A percentile compares a stretch with the other conserved stretches of the same genome.
These are phyloP conservation scores for Hypsopygia costalis DNA, from an alignment of 2,888 invertebrate genomes.

Conservation along the genomic window DNA sequence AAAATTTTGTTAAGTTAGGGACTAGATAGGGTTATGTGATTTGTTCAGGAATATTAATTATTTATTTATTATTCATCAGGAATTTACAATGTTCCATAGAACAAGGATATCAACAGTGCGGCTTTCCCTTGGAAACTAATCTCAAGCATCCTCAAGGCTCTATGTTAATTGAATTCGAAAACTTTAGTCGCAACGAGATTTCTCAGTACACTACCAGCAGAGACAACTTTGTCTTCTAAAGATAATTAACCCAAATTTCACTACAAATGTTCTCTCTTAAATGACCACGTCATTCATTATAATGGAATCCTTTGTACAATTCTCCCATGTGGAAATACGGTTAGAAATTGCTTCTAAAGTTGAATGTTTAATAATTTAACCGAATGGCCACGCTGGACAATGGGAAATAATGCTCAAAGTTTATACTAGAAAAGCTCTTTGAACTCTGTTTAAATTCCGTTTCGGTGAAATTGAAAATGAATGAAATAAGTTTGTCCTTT, in stretches of 20 bases:
- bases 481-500: background rate
- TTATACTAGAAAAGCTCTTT: background rate
- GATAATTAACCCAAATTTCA: constrained; percentile 7
- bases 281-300: background rate
- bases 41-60: too few relatives aligned
- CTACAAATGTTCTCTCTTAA: background rate
- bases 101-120: background rate
- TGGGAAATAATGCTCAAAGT: background rate
- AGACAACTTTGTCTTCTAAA: constrained; percentile 9
- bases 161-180: constrained; percentile 5
- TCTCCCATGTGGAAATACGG: background rate
- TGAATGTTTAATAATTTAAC: background rate
- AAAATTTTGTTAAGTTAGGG: too few relatives aligned
- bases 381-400: background rate
- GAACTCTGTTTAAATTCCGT: background rate
- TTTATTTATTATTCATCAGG: too few relatives aligned
- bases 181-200: background rate
- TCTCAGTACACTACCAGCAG: constrained; percentile 1
- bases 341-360: background rate
- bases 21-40: too few relatives aligned
- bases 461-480: background rate
- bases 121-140: background rate
- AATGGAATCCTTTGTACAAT: background rate
- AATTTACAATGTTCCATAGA: too few relatives aligned
- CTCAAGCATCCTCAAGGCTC: background rate